A percentile compares a stretch with the other conserved stretches of the same genome.
phyloP scores from a whole-genome alignment of 92 coral and sea anemone genomes.

The Porites rus region DNA sequence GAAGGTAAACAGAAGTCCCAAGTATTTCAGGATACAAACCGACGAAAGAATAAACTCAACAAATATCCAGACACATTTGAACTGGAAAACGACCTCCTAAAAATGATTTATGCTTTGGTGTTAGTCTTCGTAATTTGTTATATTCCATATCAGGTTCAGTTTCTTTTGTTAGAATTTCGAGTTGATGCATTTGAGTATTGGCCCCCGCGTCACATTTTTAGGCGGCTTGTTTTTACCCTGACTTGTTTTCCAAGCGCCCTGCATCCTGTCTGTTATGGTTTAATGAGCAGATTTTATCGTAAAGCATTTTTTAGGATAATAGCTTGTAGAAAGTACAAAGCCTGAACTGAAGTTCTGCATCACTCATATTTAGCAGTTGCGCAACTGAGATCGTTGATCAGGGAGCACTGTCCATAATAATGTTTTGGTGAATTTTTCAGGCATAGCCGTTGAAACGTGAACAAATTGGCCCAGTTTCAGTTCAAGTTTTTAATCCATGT shows the following conservation, averaged over 20 bases:
- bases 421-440: no score
- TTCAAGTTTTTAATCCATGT: no score
- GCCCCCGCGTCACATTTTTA: not conserved
- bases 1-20: not conserved
- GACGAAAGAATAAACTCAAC: not conserved
- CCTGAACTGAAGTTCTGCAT: no score
- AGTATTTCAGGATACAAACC: not conserved
- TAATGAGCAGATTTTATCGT: slow-evolving; percentile 51
- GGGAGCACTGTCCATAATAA: no score
- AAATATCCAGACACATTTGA: slow-evolving; percentile 1
- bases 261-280: slow-evolving; percentile 52
- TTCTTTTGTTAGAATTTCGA: not conserved
- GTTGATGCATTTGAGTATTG: not conserved
- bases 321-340: not conserved
- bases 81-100: slow-evolving; percentile 30
- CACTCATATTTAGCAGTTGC: no score
- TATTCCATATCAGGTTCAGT: slow-evolving; percentile 17
- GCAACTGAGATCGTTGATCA: no score
- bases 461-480: no score
- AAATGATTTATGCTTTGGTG: slow-evolving; percentile 38
- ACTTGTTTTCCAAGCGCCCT: slow-evolving; percentile 50
- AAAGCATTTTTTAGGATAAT: slow-evolving; percentile 26
- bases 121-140: slow-evolving; percentile 32
- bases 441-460: no score
- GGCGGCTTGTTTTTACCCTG: not conserved